Conservation (phyloP, 2,888 invertebrate genomes). For the Agriopis aurantiaria region DNA sequence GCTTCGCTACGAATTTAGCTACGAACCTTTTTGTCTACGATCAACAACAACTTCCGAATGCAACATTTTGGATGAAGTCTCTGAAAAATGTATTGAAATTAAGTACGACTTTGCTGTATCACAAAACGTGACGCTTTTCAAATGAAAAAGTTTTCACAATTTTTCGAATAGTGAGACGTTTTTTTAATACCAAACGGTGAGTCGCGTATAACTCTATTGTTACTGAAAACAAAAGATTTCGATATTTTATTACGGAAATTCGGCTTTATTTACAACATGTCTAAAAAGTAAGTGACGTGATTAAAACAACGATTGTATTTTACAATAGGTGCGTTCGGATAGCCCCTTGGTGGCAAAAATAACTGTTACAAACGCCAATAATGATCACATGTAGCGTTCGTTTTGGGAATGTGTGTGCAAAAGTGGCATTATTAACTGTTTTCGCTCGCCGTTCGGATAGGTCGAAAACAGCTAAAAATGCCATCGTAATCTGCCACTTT, state of each 20-base stretch:
- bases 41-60: conserved; percentile 43
- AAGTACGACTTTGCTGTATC: neutral
- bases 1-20: neutral
- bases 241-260: conserved; percentile 2
- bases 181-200: conserved; percentile 8
- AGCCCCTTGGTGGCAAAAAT: too few species aligned
- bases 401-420: too few species aligned
- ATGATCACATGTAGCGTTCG: too few species aligned
- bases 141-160: neutral
- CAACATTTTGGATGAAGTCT: conserved; percentile 39
- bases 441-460: too few species aligned
- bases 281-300: too few species aligned
- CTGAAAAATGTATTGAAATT: neutral
- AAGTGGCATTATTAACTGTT: too few species aligned
- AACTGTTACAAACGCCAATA: too few species aligned
- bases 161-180: neutral
- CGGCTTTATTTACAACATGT: neutral
- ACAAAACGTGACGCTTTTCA: neutral
- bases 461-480: too few species aligned
- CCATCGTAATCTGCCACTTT: too few species aligned
- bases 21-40: conserved; percentile 50
- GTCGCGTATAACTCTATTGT: conserved; percentile 6
- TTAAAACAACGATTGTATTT: neutral
- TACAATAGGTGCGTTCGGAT: too few species aligned
- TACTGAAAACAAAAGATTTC: conserved; percentile 29